Evolutionary conservation across 1,140 invertebrate genomes (phyloP).

Genomic region (Cotesia glomerata): DNA sequence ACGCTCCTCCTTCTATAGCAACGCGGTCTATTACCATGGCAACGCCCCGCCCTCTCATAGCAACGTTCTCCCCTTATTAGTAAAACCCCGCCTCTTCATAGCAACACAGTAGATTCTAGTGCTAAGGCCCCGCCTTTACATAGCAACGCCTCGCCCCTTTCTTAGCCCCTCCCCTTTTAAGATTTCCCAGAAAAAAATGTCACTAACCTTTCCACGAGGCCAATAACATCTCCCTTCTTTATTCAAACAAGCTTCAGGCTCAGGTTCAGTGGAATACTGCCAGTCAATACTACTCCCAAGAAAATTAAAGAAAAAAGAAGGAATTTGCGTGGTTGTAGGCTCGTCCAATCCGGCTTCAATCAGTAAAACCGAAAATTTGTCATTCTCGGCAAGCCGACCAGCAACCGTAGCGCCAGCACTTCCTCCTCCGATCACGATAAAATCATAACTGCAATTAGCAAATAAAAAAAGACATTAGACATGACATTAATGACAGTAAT

Average conservation of each 20-base stretch:
- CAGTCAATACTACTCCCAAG: conserved; percentile 85
- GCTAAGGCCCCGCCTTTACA: too few species aligned
- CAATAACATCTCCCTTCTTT: conserved; percentile 79
- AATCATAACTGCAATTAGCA: conserved; percentile 72
- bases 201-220: conserved; percentile 79
- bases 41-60: too few species aligned
- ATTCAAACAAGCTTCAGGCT: conserved; percentile 80
- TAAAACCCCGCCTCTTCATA: too few species aligned
- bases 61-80: too few species aligned
- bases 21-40: too few species aligned
- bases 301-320: conserved; percentile 85
- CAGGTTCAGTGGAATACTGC: conserved; percentile 85
- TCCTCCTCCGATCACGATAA: conserved; percentile 87
- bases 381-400: conserved; percentile 79
- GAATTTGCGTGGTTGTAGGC: conserved; percentile 82
- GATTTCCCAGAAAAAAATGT: not conserved
- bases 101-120: too few species aligned
- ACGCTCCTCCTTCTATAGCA: too few species aligned
- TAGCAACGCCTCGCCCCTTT: too few species aligned
- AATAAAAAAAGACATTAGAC: conserved; percentile 1
- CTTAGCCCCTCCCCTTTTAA: too few species aligned
- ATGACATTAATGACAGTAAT: not conserved
- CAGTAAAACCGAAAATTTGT: conserved; percentile 78
- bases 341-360: conserved; percentile 84
- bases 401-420: conserved; percentile 85